Evolutionary conservation across 2,888 invertebrate species (phyloP), one percentile per base, ranked within the genome.

Genomic region (Rosalia funebris): DNA sequence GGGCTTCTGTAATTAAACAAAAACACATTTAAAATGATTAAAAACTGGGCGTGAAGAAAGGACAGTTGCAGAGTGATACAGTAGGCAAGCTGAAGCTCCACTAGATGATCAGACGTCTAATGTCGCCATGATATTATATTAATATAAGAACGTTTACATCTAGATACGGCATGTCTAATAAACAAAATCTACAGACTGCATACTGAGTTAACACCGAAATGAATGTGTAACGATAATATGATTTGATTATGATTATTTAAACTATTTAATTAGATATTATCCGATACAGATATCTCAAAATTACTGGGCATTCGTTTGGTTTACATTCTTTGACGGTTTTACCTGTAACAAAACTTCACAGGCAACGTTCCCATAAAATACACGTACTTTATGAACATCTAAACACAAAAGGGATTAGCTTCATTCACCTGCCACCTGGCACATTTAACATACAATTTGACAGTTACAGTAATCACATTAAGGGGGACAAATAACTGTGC

Each of bases 1-100:
- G 78, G 65, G 74, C 74, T 77, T 79, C 79, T 79, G 79, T 66
- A 79, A 78, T 73, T 72, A 74, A 78, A 77, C 68, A 74, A 75
- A 62, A 58, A 75, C 68, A 70, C 58, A 62, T 62, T 63, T 46
- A 61, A 63, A 62, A 37, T 20, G 12, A 25, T 39, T 25, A 25
- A 65, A 66, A 64, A 59, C 7, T 19, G 41, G 25, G 15, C 39
- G 42, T 17, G 46, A 63, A 55, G 16, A 63, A 19, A 57, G 57
- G 36, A 46, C 56, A 46, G 41, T 57, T 57, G 57, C 57, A 44
- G 50, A 66, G 63, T 65, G 60, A 62, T 65, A 65, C 65, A 68
- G 63, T 63, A 67, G 60, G 64, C 61, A 68, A 69, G 66, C 63
- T 54, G 56, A 56, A 57, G 65, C 62, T 63, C 65, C 59, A 67